Conservation (phyloP, 2,888 invertebrate genomes). For the Leptura quadrifasciata region DNA sequence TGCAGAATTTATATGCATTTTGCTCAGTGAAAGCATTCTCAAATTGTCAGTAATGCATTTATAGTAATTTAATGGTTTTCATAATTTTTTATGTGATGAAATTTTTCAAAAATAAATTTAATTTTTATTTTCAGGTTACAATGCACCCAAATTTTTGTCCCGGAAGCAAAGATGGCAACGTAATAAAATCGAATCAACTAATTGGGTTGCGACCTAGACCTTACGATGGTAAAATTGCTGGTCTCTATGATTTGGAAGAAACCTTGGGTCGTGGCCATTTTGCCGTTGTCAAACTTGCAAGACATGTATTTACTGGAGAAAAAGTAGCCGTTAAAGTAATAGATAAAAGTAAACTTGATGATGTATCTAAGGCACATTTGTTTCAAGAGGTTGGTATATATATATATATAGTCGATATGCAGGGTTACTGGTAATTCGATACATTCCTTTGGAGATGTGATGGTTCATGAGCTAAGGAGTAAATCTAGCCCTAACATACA, state of each 20-base stretch:
- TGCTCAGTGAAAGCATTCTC: no score
- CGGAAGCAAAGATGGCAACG: conserved; percentile 10
- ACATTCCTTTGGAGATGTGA: no score
- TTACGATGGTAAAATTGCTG: conserved; percentile 93
- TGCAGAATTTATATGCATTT: no score
- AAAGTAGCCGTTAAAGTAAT: conserved; percentile 99
- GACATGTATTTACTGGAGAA: conserved; percentile 99
- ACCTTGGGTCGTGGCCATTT: conserved; percentile 99
- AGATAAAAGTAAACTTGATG: conserved; percentile 98
- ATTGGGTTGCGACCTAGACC: conserved; percentile 39
- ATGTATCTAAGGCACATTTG: conserved; percentile 95
- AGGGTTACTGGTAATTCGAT: no score
- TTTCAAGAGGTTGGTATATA: conserved; percentile 88
- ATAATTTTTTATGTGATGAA: neutral
- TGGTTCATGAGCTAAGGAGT: no score
- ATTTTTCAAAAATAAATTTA: neutral
- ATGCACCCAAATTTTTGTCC: conserved; percentile 26
- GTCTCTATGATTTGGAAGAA: conserved; percentile 97
- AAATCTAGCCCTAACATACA: no score
- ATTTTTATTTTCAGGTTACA: conserved; percentile 8
- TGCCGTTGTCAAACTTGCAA: conserved; percentile 97
- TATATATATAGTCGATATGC: no score
- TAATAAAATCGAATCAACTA: neutral
- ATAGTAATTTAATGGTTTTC: no score
- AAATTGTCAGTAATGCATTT: no score